Conservation (phyloP, 2,797 vertebrate genomes). For the Brachyalestes nurse region DNA sequence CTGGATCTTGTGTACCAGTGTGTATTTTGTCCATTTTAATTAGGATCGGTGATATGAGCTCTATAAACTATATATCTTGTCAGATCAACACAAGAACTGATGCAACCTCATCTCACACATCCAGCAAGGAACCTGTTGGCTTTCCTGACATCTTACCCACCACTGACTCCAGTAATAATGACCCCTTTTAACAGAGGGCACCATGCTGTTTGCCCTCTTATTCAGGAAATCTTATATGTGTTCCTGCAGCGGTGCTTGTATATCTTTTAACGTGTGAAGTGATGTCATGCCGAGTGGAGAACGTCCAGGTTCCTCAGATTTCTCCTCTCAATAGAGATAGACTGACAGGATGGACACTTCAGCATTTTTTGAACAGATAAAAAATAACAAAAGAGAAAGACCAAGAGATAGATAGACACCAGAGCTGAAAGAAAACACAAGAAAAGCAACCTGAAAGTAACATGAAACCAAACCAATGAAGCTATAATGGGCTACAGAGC, state of each 20-base stretch:
- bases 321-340: not conserved
- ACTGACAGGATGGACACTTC: no score
- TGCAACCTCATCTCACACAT: conserved; percentile 13
- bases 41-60: not conserved
- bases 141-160: conserved; percentile 30
- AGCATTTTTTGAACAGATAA: no score
- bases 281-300: conserved; percentile 11
- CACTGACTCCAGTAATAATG: conserved; percentile 32
- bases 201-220: not conserved
- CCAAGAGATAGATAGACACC: no score
- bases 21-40: not conserved
- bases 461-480: no score
- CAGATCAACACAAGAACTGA: not conserved
- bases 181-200: conserved; percentile 32
- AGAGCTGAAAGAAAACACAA: no score
- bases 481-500: no score
- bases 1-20: no score
- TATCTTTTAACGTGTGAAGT: not conserved
- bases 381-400: no score
- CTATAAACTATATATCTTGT: not conserved
- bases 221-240: not conserved
- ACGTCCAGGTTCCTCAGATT: not conserved
- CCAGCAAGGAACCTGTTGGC: conserved; percentile 16
- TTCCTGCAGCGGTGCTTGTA: not conserved
- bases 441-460: no score